Conservation (phyloP, 2,888 invertebrate species). For the Rhagophthalmus giganteus region DNA sequence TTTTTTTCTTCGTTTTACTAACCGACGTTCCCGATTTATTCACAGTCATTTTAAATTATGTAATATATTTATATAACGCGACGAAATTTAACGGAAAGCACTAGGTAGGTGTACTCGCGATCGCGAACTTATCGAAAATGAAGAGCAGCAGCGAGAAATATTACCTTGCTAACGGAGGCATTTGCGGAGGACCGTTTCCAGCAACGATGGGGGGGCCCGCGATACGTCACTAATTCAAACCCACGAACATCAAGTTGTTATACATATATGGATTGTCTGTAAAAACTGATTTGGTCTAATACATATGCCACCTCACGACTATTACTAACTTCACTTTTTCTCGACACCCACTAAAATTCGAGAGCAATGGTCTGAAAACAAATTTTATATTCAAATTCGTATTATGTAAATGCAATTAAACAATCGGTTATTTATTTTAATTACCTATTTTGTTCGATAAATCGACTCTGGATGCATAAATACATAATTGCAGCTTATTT, state of each 20-base stretch:
- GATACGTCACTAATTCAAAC: conserved; percentile 41
- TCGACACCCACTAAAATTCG: background rate
- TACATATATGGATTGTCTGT: conserved; percentile 46
- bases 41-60: conserved; percentile 45
- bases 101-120: conserved; percentile 13
- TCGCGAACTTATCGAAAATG: conserved; percentile 36
- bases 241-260: conserved; percentile 48
- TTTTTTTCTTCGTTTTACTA: conserved; percentile 44
- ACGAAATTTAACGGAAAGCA: conserved; percentile 4
- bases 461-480: background rate
- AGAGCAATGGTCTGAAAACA: background rate
- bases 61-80: background rate
- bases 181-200: conserved; percentile 34
- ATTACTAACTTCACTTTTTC: background rate
- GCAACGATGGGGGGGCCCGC: conserved; percentile 37
- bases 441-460: background rate
- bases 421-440: background rate
- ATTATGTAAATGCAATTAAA: background rate
- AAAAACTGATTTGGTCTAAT: conserved; percentile 15
- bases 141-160: conserved; percentile 30
- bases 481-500: too few relatives aligned
- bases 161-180: conserved; percentile 34
- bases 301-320: conserved; percentile 12
- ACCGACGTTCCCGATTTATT: conserved; percentile 43
- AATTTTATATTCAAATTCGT: background rate